Conservation (phyloP, 1,140 invertebrate species). For the Lucilia sericata region DNA sequence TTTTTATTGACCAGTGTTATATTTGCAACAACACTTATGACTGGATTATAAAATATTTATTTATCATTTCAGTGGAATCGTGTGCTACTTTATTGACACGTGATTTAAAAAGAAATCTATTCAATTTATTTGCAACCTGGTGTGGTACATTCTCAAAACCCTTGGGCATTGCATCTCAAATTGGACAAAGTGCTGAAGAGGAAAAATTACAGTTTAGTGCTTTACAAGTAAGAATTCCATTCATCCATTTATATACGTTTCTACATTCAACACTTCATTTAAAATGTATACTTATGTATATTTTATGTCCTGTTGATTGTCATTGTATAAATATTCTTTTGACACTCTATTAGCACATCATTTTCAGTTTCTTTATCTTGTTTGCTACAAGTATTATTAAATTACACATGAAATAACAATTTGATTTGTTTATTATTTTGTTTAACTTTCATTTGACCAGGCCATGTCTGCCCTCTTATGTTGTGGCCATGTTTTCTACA, state of each 20-base stretch:
- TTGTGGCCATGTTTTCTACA: slow-evolving; percentile 94
- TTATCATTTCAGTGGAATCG: slow-evolving; percentile 79
- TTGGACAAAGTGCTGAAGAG: slow-evolving; percentile 69
- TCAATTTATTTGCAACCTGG: slow-evolving; percentile 94
- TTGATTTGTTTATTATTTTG: not conserved
- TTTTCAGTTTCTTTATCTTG: not conserved
- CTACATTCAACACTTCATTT: not conserved
- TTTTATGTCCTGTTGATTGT: too few relatives aligned
- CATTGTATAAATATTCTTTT: too few relatives aligned
- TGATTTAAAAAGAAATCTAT: slow-evolving; percentile 87
- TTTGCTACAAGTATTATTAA: not conserved
- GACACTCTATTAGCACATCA: too few relatives aligned
- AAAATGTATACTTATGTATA: not conserved
- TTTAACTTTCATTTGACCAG: slow-evolving; percentile 65
- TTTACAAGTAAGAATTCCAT: slow-evolving; percentile 75
- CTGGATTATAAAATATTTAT: not conserved
- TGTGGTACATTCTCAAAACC: slow-evolving; percentile 83
- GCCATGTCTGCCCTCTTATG: slow-evolving; percentile 95
- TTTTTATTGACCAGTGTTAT: not conserved
- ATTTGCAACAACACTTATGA: not conserved
- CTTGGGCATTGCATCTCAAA: slow-evolving; percentile 65
- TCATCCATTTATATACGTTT: not conserved
- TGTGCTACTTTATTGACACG: slow-evolving; percentile 87
- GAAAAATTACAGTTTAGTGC: slow-evolving; percentile 78
- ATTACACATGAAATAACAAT: not conserved